Percentiles rank a stretch among this genome's conserved stretches.
Evolutionary conservation across 2,888 invertebrate genomes (phyloP).

Genomic region (Minunthozetes semirufus): DNA sequence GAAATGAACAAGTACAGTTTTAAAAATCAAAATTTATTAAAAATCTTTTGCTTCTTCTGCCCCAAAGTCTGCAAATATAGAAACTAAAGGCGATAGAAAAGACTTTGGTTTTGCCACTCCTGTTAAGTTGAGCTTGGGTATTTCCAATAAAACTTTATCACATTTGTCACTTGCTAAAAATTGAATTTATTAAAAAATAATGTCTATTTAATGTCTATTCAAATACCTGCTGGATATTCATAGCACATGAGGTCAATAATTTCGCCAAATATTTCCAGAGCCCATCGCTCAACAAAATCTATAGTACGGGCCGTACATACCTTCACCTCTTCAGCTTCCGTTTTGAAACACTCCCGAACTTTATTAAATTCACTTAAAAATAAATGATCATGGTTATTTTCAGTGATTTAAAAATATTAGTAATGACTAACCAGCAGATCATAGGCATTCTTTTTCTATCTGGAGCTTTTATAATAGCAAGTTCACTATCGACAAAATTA

Average conservation of each 20-base stretch:
- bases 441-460: not conserved
- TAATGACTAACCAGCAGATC: not conserved
- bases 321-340: not conserved
- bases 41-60: not conserved
- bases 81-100: not conserved
- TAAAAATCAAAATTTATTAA: too few species aligned
- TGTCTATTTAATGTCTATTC: too few species aligned
- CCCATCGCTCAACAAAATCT: not conserved
- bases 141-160: not conserved
- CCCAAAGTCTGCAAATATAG: not conserved
- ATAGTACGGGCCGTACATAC: not conserved
- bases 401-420: too few species aligned
- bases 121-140: not conserved
- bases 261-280: not conserved
- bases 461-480: not conserved
- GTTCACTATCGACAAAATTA: not conserved
- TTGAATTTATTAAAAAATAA: too few species aligned
- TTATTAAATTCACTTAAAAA: not conserved
- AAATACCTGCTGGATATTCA: not conserved
- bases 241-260: not conserved
- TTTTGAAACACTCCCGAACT: not conserved
- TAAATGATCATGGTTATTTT: not conserved
- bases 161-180: not conserved
- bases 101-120: not conserved
- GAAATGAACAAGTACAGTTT: too few species aligned